These are phyloP conservation scores for Clistopyga incitator DNA, from an alignment of 2,888 invertebrate genomes.

Conservation along the genomic window DNA sequence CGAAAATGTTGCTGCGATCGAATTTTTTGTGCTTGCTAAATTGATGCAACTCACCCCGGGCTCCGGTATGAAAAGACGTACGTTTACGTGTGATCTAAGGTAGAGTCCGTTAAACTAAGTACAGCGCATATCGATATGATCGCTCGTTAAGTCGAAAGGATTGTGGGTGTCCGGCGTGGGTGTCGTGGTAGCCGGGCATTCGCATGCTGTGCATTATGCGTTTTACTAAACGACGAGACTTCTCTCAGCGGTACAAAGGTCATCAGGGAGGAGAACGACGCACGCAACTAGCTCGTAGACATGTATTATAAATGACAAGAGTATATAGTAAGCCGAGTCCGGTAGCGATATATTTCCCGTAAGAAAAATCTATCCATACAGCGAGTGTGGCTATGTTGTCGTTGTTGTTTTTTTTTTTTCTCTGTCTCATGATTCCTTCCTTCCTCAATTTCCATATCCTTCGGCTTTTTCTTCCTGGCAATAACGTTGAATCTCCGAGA, in stretches of 20 bases:
- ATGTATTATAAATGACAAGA: conserved; percentile 44
- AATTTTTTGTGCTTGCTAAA: no score
- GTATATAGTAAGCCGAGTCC: conserved; percentile 22
- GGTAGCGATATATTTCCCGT: conserved; percentile 59
- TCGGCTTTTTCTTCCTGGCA: neutral
- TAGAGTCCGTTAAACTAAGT: conserved; percentile 20
- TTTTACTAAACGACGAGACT: conserved; percentile 63
- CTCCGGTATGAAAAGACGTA: neutral
- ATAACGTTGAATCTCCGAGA: conserved; percentile 31
- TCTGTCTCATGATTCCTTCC: conserved; percentile 35
- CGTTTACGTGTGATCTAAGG: conserved; percentile 1
- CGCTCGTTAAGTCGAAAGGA: conserved; percentile 68
- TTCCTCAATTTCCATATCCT: conserved; percentile 17
- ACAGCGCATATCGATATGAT: conserved; percentile 64
- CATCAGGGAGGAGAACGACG: conserved; percentile 50
- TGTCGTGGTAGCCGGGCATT: conserved; percentile 58
- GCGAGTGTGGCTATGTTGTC: conserved; percentile 8
- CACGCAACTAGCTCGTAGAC: conserved; percentile 58
- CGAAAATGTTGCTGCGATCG: no score
- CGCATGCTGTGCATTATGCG: conserved; percentile 62
- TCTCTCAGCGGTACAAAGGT: conserved; percentile 61
- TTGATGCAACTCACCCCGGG: neutral
- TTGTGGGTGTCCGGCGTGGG: conserved; percentile 67
- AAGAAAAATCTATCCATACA: conserved; percentile 50
- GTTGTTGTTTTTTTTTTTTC: no score